These are phyloP conservation scores for Oscheius sp. DNA, from an alignment of 1,140 invertebrate species.

Conservation along the genomic window DNA sequence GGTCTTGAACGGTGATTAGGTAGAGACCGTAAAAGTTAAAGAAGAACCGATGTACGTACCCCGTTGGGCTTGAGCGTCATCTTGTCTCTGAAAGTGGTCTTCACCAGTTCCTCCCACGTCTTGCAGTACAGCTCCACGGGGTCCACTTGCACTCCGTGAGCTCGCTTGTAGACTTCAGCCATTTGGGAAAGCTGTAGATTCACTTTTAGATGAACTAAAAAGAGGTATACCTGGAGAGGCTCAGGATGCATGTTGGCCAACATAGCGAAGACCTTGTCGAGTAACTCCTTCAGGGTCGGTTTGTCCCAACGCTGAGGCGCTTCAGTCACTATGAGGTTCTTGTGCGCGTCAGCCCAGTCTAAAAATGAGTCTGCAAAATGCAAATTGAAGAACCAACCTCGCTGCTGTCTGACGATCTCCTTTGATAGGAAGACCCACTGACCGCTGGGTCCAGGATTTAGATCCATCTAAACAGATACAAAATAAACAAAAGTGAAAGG, in stretches of 20 bases:
- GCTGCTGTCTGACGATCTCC: not conserved
- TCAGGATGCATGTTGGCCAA: not conserved
- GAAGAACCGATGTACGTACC: not conserved
- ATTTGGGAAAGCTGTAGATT: not conserved
- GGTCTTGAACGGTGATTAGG: too few relatives aligned
- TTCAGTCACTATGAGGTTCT: not conserved
- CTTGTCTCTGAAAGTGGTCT: not conserved
- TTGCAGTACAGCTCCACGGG: not conserved
- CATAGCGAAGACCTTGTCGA: not conserved
- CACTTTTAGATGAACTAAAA: not conserved
- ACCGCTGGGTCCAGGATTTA: not conserved
- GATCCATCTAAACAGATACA: not conserved
- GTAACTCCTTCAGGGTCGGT: not conserved
- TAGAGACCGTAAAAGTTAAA: too few relatives aligned
- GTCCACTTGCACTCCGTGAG: not conserved
- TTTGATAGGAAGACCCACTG: not conserved
- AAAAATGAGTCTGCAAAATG: not conserved
- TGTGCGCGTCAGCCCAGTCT: not conserved
- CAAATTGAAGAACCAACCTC: not conserved
- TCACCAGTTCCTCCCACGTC: not conserved
- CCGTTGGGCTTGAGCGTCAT: not conserved
- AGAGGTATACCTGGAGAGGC: not conserved
- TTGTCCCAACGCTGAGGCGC: not conserved
- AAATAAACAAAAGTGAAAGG: too few relatives aligned
- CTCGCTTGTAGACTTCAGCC: not conserved